A percentile compares a stretch with the other conserved stretches of the same genome.
These are phyloP conservation scores for Anabas testudineus DNA, from an alignment of 2,797 vertebrate species.

Conservation along the genomic window DNA sequence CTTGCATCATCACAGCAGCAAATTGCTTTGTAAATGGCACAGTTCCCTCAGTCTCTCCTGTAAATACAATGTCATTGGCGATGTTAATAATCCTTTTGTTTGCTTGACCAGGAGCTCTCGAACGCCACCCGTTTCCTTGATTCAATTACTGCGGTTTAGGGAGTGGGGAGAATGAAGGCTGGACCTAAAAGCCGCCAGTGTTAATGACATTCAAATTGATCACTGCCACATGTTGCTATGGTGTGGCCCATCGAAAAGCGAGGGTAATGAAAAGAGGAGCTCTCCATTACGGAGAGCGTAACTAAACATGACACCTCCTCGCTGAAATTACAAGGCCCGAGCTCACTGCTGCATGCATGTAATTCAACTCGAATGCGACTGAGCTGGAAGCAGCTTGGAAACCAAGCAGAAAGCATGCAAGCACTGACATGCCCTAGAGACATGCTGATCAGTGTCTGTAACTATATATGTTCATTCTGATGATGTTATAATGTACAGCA, in stretches of 20 bases:
- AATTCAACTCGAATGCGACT: slow-evolving; percentile 18
- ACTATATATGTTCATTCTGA: slow-evolving; percentile 10
- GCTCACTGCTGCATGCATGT: slow-evolving; percentile 24
- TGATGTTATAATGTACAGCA: slow-evolving; percentile 3
- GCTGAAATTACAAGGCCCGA: slow-evolving; percentile 58
- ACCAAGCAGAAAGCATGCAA: slow-evolving; percentile 21
- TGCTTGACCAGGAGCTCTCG: slow-evolving; percentile 79
- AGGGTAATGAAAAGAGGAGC: slow-evolving; percentile 82
- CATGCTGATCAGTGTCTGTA: slow-evolving; percentile 23
- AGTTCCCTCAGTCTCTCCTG: slow-evolving; percentile 70
- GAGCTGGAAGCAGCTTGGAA: slow-evolving; percentile 15
- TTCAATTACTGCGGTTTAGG: slow-evolving; percentile 81
- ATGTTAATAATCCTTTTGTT: slow-evolving; percentile 85
- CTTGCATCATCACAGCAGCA: slow-evolving; percentile 74
- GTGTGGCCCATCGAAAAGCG: slow-evolving; percentile 70
- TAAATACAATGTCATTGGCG: slow-evolving; percentile 79
- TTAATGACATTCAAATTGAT: slow-evolving; percentile 87
- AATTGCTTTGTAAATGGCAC: slow-evolving; percentile 80
- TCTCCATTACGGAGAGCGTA: slow-evolving; percentile 77
- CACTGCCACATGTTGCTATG: slow-evolving; percentile 76
- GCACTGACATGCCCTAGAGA: slow-evolving; percentile 37
- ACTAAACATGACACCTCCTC: slow-evolving; percentile 80
- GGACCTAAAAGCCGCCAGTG: slow-evolving; percentile 70
- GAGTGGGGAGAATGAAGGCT: slow-evolving; percentile 71
- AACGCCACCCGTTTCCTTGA: slow-evolving; percentile 69